These are phyloP conservation scores for Himalopsyche phryganea DNA, from an alignment of 1,140 invertebrate genomes.

Conservation along the genomic window DNA sequence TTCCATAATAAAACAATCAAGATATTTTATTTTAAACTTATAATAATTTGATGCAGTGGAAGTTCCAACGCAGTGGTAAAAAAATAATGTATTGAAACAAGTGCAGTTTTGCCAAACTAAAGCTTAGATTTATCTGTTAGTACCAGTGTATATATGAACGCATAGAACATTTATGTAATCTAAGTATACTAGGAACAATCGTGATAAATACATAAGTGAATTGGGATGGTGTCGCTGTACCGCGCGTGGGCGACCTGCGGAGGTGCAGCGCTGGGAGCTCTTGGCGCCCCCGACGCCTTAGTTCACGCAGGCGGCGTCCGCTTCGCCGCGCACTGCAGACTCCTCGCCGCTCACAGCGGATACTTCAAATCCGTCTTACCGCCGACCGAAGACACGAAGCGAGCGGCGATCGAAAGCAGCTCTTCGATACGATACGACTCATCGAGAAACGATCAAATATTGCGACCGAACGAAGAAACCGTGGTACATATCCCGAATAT, in stretches of 20 bases:
- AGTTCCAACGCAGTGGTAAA: too few species aligned
- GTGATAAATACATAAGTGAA: too few species aligned
- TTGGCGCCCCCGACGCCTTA: conserved; percentile 58
- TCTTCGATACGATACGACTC: not conserved
- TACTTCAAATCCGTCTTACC: conserved; percentile 57
- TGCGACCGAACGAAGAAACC: conserved; percentile 39
- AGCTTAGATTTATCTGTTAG: too few species aligned
- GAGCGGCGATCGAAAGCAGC: not conserved
- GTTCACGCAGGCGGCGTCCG: conserved; percentile 48
- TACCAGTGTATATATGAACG: too few species aligned
- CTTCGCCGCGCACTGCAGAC: conserved; percentile 64
- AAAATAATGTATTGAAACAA: too few species aligned
- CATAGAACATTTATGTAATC: too few species aligned
- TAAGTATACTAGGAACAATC: too few species aligned
- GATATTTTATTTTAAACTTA: too few species aligned
- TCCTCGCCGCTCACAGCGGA: conserved; percentile 69
- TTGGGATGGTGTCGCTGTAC: conserved; percentile 64
- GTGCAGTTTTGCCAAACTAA: too few species aligned
- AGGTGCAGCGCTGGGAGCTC: conserved; percentile 37
- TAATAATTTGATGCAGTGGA: too few species aligned
- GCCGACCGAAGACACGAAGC: not conserved
- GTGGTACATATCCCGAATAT: conserved; percentile 55
- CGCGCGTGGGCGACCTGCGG: conserved; percentile 57
- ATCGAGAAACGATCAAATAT: conserved; percentile 31
- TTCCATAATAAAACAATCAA: too few species aligned